Conservation (phyloP, 2,797 vertebrate species). For the Arrhamphus sclerolepis region DNA sequence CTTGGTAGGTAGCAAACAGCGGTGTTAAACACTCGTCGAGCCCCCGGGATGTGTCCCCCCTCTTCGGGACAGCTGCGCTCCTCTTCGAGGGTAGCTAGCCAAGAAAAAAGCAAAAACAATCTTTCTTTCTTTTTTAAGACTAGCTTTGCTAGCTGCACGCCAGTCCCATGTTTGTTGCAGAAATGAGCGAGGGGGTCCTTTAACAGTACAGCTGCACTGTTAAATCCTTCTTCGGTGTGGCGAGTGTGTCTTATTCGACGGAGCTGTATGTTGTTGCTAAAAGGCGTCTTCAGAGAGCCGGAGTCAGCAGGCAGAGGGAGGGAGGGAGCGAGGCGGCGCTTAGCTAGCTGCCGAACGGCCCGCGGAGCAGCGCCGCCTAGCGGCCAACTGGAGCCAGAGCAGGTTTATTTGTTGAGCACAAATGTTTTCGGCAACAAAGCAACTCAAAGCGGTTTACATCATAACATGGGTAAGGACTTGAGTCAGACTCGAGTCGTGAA, state of each 20-base stretch:
- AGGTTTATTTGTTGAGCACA: too few species aligned
- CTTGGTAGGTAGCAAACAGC: slow-evolving; percentile 49
- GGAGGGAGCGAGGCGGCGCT: slow-evolving; percentile 48
- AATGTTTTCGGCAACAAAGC: too few species aligned
- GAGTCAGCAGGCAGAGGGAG: slow-evolving; percentile 57
- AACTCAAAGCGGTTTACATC: too few species aligned
- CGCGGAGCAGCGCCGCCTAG: slow-evolving; percentile 40
- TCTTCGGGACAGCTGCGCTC: slow-evolving; percentile 53
- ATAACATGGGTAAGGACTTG: too few species aligned
- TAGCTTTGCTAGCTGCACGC: slow-evolving; percentile 34
- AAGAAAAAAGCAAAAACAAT: slow-evolving; percentile 1
- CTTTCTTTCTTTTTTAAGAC: too few species aligned
- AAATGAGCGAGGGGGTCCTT: too few species aligned
- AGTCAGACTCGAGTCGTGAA: too few species aligned
- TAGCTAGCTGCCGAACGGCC: slow-evolving; percentile 24
- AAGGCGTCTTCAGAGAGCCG: slow-evolving; percentile 74
- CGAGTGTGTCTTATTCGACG: slow-evolving; percentile 56
- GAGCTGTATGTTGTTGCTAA: slow-evolving; percentile 79
- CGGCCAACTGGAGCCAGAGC: slow-evolving; percentile 4
- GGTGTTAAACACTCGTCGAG: slow-evolving; percentile 44
- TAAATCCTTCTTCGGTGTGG: slow-evolving; percentile 56
- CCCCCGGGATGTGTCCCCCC: slow-evolving; percentile 40
- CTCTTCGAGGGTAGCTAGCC: slow-evolving; percentile 51
- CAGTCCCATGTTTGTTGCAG: slow-evolving; percentile 42
- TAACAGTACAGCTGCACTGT: slow-evolving; percentile 36